Conservation (phyloP, 2,888 invertebrate genomes). For the Anaspis maculata region DNA sequence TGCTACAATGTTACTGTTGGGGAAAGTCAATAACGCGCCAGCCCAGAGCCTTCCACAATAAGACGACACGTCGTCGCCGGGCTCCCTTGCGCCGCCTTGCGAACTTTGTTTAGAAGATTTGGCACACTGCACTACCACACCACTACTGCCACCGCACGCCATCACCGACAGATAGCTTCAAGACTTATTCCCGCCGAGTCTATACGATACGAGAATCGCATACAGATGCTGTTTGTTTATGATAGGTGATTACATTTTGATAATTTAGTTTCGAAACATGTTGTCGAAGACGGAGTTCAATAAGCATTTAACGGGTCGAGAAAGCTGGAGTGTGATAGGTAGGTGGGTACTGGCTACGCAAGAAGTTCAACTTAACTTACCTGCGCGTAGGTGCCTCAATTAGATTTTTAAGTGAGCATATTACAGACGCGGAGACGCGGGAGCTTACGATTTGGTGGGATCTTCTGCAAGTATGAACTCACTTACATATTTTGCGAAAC, state of each 20-base stretch:
- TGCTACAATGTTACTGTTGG: conserved; percentile 9
- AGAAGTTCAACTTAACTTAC: no score
- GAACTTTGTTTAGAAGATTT: conserved; percentile 8
- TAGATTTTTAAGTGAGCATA: no score
- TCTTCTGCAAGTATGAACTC: no score
- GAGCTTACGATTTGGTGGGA: no score
- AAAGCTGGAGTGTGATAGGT: no score
- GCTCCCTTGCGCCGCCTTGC: conserved; percentile 3
- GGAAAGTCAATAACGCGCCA: conserved; percentile 12
- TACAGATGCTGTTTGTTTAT: conserved; percentile 24
- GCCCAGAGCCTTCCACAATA: conserved; percentile 11
- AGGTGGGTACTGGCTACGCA: no score
- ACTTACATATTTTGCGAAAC: no score
- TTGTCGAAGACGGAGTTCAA: conserved; percentile 22
- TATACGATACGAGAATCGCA: conserved; percentile 18
- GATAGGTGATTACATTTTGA: conserved; percentile 24
- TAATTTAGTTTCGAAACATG: conserved; percentile 24
- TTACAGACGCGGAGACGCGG: no score
- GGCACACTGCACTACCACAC: no score
- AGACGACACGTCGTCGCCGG: conserved; percentile 6
- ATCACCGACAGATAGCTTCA: conserved; percentile 18
- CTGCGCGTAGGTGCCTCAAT: no score
- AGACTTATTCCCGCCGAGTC: conserved; percentile 17
- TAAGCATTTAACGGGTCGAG: conserved; percentile 21
- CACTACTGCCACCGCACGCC: no score